Base-by-base conservation (phyloP, 2,888 invertebrate species). In the Branchipolynoe longqiensis region DNA sequence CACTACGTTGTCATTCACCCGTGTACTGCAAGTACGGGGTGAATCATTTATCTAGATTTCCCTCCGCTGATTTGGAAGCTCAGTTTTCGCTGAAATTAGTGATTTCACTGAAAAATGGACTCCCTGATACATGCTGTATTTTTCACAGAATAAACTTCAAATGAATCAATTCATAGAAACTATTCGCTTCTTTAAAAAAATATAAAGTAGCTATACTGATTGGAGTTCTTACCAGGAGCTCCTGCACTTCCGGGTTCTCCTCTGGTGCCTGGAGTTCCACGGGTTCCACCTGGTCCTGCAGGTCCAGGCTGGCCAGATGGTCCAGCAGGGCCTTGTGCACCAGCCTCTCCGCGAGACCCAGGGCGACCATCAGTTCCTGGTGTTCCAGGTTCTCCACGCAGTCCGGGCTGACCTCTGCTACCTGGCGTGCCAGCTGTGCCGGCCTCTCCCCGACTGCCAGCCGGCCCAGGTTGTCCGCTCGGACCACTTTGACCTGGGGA, bases 211-310 rank as follows among this genome's bases (percentile, higher is more conserved):
- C n/a, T n/a, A n/a, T n/a, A n/a, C n/a, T n/a, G n/a, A n/a, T n/a
- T n/a, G n/a, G n/a, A n/a, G n/a, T n/a, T 95, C 83, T 89, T 89
- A 58, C 84, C 84, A 38, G 54, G 74, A 6, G 48, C 33, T 56
- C 48, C 87, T 82, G 54, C 82, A 38, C 36, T 36, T 31, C 87
- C 87, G 22, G 40, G 59, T 58, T 78, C 78, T 69, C 84, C 64
- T 59, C 84, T 54, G 22, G 59, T 74, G 40, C 83, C 84, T 33
- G 74, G 18, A 18, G 31, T 36, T 22, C 82, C 83, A n/a, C 62
- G 41, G 22, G 18, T 69, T 58, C 82, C 82, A 31, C 58, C 56
- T 14, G 82, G 41, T 0, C 88, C 88, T 25, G 78, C 36, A 54
- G 82, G 25, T 74, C 89, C 89, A 31, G 81, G 25, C 8, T 54